phyloP scores from a whole-genome alignment of 2,888 invertebrate species.

The Monoplex corrugatus region DNA sequence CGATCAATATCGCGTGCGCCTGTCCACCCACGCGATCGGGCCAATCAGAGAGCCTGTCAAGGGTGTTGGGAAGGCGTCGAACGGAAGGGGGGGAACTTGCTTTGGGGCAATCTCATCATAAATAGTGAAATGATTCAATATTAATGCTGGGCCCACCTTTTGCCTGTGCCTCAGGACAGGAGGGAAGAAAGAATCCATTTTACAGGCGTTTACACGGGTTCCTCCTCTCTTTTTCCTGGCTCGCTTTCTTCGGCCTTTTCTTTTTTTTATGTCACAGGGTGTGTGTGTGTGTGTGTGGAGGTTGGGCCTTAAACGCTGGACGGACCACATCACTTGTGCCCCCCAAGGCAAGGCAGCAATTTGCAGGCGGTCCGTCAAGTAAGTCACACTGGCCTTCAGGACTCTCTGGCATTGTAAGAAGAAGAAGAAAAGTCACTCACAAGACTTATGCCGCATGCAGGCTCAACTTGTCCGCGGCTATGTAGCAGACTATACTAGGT shows the following conservation, averaged over 20 bases:
- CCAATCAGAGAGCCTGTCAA: conserved; percentile 43
- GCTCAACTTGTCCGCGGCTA: too few species aligned
- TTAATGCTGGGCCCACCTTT: conserved; percentile 51
- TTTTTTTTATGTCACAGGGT: background rate
- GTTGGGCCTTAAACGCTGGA: background rate
- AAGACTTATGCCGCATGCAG: too few species aligned
- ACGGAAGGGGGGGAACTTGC: background rate
- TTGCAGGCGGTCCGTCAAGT: background rate
- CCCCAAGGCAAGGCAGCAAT: conserved; percentile 7
- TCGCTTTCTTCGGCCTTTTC: background rate
- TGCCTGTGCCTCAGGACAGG: conserved; percentile 4
- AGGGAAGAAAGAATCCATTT: conserved; percentile 31
- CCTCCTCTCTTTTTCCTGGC: background rate
- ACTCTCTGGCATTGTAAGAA: too few species aligned
- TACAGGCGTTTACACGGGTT: conserved; percentile 48
- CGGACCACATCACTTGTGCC: background rate
- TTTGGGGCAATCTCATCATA: conserved; percentile 40
- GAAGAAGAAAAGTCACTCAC: too few species aligned
- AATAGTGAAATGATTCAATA: conserved; percentile 56
- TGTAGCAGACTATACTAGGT: too few species aligned
- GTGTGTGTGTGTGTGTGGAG: background rate
- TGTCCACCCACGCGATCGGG: background rate
- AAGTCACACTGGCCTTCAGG: too few species aligned
- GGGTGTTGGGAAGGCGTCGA: background rate
- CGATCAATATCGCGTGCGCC: conserved; percentile 51